Evolutionary conservation across 64 coral and sea anemone genomes (phyloP).

Genomic region (Hydrozoanthus tunicans): DNA sequence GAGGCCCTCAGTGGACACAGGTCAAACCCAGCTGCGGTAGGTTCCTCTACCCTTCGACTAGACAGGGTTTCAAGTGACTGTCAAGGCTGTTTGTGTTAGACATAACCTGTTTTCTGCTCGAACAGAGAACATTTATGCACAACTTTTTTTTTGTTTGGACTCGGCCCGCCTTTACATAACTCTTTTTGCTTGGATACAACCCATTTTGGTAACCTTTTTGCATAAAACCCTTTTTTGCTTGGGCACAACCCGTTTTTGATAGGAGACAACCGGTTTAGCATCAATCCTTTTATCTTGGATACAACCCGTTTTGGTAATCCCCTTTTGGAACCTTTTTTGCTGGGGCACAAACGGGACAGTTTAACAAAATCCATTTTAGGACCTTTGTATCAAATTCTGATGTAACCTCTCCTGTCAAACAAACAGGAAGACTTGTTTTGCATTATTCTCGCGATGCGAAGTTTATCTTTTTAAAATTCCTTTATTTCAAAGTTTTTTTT

Average conservation of each 20-base stretch:
- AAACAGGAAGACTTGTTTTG: not conserved
- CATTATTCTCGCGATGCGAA: not conserved
- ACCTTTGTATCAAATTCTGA: too few species aligned
- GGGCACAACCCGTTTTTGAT: too few species aligned
- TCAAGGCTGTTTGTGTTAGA: too few species aligned
- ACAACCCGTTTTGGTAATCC: not conserved
- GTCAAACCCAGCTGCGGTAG: constrained; percentile 91
- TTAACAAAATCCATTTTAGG: too few species aligned
- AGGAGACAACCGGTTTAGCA: too few species aligned
- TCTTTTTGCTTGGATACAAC: not conserved
- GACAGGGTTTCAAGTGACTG: not conserved
- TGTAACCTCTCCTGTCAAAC: too few species aligned
- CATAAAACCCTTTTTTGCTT: too few species aligned
- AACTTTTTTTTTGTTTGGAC: not conserved
- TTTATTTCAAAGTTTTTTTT: not conserved
- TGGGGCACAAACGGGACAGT: too few species aligned
- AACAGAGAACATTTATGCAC: not conserved
- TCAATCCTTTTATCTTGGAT: too few species aligned
- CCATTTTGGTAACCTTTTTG: not conserved
- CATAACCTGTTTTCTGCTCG: too few species aligned
- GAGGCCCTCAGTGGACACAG: constrained; percentile 83
- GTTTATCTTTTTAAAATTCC: not conserved
- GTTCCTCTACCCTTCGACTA: not conserved
- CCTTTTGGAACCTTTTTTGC: too few species aligned
- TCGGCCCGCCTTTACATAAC: too few species aligned